Percentiles rank a stretch among this genome's conserved stretches.
These are phyloP conservation scores for Cataglyphis hispanica DNA, from an alignment of 1,140 invertebrate genomes.

Conservation along the genomic window DNA sequence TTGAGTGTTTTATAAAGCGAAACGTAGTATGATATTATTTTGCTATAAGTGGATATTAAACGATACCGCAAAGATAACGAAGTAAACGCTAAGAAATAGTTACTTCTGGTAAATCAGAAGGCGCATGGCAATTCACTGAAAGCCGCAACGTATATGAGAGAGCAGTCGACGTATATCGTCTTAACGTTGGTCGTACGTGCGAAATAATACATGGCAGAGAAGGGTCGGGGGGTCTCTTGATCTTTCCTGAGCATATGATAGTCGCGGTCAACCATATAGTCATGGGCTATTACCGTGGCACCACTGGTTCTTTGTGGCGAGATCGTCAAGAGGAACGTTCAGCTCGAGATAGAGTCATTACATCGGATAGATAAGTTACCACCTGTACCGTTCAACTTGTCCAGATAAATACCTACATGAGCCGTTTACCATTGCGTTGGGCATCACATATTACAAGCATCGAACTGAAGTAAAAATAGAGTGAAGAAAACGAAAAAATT, in stretches of 20 bases:
- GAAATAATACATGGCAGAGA: conserved; percentile 44
- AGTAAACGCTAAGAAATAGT: conserved; percentile 67
- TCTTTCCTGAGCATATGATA: conserved; percentile 61
- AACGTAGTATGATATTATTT: not conserved
- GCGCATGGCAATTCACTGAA: conserved; percentile 42
- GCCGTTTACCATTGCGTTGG: not conserved
- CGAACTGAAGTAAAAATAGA: not conserved
- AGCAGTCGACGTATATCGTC: not conserved
- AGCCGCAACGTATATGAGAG: conserved; percentile 49
- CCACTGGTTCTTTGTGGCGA: conserved; percentile 70
- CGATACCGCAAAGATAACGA: not conserved
- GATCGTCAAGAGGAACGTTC: conserved; percentile 66
- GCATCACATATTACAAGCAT: not conserved
- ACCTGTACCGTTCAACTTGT: conserved; percentile 66
- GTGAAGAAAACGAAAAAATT: not conserved
- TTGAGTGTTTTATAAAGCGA: not conserved
- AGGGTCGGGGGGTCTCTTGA: conserved; percentile 55
- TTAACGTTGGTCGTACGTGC: conserved; percentile 23
- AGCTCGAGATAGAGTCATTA: conserved; percentile 73
- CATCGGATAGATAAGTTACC: conserved; percentile 66
- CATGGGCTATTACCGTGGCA: conserved; percentile 73
- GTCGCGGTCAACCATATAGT: conserved; percentile 70
- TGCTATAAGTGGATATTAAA: not conserved
- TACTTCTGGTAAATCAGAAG: conserved; percentile 39
- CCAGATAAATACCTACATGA: conserved; percentile 54